These are phyloP conservation scores for Oreortyx pictus DNA, from an alignment of 2,797 vertebrate species.

Conservation along the genomic window DNA sequence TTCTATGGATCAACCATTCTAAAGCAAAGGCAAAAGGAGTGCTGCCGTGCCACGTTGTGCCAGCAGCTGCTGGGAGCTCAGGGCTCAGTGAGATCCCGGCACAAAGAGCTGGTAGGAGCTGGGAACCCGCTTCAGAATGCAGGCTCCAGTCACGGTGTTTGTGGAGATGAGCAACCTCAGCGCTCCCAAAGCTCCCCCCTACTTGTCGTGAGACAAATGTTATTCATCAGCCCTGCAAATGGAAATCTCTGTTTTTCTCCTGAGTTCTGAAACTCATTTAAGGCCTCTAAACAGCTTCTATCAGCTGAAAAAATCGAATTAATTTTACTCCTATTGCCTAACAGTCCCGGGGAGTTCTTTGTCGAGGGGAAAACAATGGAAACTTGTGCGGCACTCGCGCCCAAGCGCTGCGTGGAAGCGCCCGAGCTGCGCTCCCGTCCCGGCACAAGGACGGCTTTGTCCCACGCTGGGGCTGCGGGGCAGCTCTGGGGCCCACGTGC, in stretches of 20 bases:
- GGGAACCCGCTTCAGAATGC: fast-evolving
- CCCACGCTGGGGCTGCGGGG: not conserved
- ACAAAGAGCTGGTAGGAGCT: not conserved
- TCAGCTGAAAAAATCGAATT: not conserved
- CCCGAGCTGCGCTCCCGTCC: not conserved
- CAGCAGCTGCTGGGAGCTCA: not conserved
- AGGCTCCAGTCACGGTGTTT: not conserved
- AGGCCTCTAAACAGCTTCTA: slow-evolving; percentile 30
- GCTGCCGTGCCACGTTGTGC: not conserved
- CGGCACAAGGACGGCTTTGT: slow-evolving; percentile 20
- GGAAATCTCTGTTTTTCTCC: slow-evolving; percentile 12
- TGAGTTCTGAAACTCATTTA: slow-evolving; percentile 26
- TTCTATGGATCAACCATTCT: not conserved
- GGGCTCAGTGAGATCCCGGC: fast-evolving
- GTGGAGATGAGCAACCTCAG: not conserved
- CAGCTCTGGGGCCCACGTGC: not conserved
- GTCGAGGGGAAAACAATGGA: not conserved
- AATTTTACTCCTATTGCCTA: not conserved
- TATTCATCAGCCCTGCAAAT: slow-evolving; percentile 25
- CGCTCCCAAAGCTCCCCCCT: not conserved
- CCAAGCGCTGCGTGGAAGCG: not conserved
- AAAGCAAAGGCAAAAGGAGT: not conserved
- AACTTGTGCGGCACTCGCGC: not conserved
- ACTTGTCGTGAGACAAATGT: slow-evolving; percentile 1
- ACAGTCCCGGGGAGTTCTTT: not conserved